A percentile compares a stretch with the other conserved stretches of the same genome.
These are phyloP conservation scores for Nymphalis c-album DNA, from an alignment of 2,888 invertebrate species.

Conservation along the genomic window DNA sequence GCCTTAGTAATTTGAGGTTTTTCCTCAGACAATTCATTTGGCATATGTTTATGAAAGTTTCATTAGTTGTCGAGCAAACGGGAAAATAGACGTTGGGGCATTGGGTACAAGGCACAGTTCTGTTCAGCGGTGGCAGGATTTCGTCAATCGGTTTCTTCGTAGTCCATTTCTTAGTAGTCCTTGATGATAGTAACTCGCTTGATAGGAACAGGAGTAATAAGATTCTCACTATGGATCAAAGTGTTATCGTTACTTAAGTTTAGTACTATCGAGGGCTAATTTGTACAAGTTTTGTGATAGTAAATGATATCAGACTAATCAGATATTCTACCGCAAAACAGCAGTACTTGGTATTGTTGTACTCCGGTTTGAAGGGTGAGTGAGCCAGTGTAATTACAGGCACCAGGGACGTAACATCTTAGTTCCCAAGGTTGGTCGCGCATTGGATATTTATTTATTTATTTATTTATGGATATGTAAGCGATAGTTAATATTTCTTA, in stretches of 20 bases:
- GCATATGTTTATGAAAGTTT: slow-evolving; percentile 46
- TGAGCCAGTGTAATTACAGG: too few species aligned
- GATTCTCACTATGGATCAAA: slow-evolving; percentile 21
- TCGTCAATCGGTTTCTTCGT: slow-evolving; percentile 17
- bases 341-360: too few species aligned
- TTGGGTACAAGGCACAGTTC: slow-evolving; percentile 34
- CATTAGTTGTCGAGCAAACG: slow-evolving; percentile 44
- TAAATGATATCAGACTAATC: too few species aligned
- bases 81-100: slow-evolving; percentile 51
- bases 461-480: too few species aligned
- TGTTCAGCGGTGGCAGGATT: slow-evolving; percentile 36
- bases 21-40: slow-evolving; percentile 41
- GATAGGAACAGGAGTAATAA: slow-evolving; percentile 17
- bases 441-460: too few species aligned
- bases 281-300: too few species aligned
- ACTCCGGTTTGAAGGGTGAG: too few species aligned
- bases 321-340: too few species aligned
- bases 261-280: too few species aligned
- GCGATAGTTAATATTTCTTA: too few species aligned
- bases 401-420: too few species aligned
- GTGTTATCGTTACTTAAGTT: neutral
- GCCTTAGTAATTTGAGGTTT: slow-evolving; percentile 29
- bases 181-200: slow-evolving; percentile 7
- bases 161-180: slow-evolving; percentile 19
- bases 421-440: too few species aligned